Evolutionary conservation across 2,797 vertebrate species (phyloP).

Genomic region (Rhynchonycteris naso): DNA sequence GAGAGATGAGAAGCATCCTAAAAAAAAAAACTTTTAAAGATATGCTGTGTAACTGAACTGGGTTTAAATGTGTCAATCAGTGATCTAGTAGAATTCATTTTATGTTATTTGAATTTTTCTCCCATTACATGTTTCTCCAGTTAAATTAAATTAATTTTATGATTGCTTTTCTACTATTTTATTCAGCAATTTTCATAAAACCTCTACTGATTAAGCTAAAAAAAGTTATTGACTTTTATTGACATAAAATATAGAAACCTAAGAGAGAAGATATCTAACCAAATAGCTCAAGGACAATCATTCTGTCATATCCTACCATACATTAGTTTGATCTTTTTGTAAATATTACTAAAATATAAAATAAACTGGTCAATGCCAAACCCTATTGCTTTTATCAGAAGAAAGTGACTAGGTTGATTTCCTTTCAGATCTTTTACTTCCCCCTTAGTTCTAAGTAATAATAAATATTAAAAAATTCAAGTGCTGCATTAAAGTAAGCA

Average conservation of each 20-base stretch:
- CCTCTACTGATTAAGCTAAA: constrained; percentile 24
- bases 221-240: constrained; percentile 43
- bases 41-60: neutral
- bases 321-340: neutral
- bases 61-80: neutral
- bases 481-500: neutral
- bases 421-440: constrained; percentile 28
- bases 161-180: constrained; percentile 32
- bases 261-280: constrained; percentile 28
- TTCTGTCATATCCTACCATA: neutral
- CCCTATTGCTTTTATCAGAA: constrained; percentile 39
- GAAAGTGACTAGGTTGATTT: constrained; percentile 26
- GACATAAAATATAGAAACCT: constrained; percentile 13
- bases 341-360: neutral
- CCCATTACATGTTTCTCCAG: neutral
- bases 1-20: too few relatives aligned
- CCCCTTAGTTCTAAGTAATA: constrained; percentile 6
- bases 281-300: constrained; percentile 33
- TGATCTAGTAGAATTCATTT: constrained; percentile 1
- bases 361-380: neutral
- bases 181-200: constrained; percentile 56
- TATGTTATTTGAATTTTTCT: constrained; percentile 48
- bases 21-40: too few relatives aligned
- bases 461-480: constrained; percentile 38
- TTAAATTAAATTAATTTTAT: constrained; percentile 61